A percentile compares a stretch with the other conserved stretches of the same genome.
Evolutionary conservation across 2,888 invertebrate species (phyloP).

Genomic region (Stenchaetothrips biformis): DNA sequence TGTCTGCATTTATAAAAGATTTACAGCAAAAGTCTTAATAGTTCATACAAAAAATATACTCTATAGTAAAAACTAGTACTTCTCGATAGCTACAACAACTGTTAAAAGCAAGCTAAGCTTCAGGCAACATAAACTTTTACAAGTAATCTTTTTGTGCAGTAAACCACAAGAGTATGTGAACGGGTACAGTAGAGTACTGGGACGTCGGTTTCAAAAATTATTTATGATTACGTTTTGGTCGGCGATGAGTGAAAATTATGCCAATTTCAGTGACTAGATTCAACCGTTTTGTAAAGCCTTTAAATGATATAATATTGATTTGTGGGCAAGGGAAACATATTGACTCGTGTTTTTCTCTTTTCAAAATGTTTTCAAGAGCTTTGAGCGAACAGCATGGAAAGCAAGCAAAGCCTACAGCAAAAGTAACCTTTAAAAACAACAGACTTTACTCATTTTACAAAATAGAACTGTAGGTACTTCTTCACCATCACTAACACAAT

Average conservation of each 20-base stretch:
- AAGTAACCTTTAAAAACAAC: not conserved
- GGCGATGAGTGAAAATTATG: not conserved
- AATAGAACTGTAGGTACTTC: not conserved
- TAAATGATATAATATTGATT: not conserved
- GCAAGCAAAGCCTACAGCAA: not conserved
- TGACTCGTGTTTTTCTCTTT: not conserved
- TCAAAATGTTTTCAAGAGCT: not conserved
- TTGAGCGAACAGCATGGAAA: not conserved
- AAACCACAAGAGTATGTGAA: not conserved
- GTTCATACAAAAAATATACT: slow-evolving; percentile 22
- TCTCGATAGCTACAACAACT: not conserved
- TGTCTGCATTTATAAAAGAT: slow-evolving; percentile 17
- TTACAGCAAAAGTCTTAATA: slow-evolving; percentile 5
- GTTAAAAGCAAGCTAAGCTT: not conserved
- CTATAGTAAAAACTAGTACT: slow-evolving; percentile 10
- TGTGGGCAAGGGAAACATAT: not conserved
- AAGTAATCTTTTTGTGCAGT: not conserved
- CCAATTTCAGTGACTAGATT: slow-evolving; percentile 18
- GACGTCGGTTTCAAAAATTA: not conserved
- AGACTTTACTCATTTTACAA: not conserved
- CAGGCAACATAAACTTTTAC: not conserved
- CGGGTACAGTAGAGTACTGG: not conserved
- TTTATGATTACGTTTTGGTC: not conserved
- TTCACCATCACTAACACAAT: not conserved
- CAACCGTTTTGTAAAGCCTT: not conserved